These are phyloP conservation scores for Neodiprion fabricii DNA, from an alignment of 1,140 invertebrate species.

Conservation along the genomic window DNA sequence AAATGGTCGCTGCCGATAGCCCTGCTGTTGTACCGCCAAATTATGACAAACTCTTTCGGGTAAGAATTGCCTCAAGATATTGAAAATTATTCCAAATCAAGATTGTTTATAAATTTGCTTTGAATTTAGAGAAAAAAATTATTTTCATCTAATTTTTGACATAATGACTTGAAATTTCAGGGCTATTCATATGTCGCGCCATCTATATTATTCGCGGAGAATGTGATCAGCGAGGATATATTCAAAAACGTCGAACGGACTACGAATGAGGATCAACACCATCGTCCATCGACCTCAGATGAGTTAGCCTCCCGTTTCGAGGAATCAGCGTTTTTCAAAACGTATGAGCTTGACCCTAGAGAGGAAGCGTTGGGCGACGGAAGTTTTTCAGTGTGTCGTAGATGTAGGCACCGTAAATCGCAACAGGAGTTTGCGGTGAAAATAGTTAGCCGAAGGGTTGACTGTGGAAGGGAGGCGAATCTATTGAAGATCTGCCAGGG, in stretches of 20 bases:
- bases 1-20: constrained; percentile 88
- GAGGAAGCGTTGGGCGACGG: constrained; percentile 83
- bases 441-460: constrained; percentile 82
- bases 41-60: constrained; percentile 88
- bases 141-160: constrained; percentile 17
- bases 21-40: constrained; percentile 86
- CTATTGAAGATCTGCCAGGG: constrained; percentile 83
- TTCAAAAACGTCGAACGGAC: constrained; percentile 47
- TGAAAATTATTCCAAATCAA: neutral
- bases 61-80: constrained; percentile 38
- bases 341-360: constrained; percentile 78
- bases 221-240: constrained; percentile 79
- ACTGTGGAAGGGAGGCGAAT: constrained; percentile 79
- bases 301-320: constrained; percentile 57
- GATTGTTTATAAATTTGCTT: no score
- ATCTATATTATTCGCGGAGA: constrained; percentile 87
- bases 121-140: neutral
- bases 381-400: constrained; percentile 87
- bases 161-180: constrained; percentile 53
- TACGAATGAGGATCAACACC: constrained; percentile 12
- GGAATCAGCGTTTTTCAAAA: constrained; percentile 86
- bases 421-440: constrained; percentile 87
- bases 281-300: constrained; percentile 33
- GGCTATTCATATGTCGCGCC: constrained; percentile 97
- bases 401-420: constrained; percentile 78